phyloP scores from a whole-genome alignment of 2,888 invertebrate species.

The Pediacus dermestoides region DNA sequence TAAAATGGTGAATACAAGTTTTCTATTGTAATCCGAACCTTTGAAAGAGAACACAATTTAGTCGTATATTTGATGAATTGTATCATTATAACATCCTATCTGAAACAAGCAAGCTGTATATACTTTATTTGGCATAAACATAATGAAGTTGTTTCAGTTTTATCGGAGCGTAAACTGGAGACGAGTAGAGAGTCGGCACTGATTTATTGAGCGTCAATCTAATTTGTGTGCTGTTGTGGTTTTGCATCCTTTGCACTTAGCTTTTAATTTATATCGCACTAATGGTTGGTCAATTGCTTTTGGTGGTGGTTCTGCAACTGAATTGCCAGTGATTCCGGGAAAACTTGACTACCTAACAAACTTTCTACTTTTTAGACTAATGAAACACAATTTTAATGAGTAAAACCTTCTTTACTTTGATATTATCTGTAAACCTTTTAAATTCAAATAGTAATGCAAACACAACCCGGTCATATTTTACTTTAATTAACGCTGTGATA shows the following conservation, averaged over 20 bases:
- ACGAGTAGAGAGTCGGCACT: constrained; percentile 12
- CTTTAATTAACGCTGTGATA: constrained; percentile 2
- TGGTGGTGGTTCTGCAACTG: no score
- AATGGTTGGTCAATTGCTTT: constrained; percentile 25
- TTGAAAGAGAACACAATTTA: no score
- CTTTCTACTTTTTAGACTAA: no score
- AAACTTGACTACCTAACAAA: no score
- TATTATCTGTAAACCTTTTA: constrained; percentile 5
- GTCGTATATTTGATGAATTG: no score
- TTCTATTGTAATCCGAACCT: no score
- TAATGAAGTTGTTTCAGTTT: neutral
- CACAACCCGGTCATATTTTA: constrained; percentile 2
- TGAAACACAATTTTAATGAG: constrained; percentile 6
- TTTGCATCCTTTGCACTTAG: constrained; percentile 27
- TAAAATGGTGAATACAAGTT: no score
- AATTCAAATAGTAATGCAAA: constrained; percentile 3
- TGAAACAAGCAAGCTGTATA: no score
- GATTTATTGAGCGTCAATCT: constrained; percentile 28
- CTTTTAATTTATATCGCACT: constrained; percentile 26
- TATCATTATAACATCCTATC: no score
- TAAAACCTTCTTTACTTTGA: constrained; percentile 5
- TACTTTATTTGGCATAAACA: neutral
- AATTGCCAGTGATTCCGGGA: no score
- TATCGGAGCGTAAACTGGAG: constrained; percentile 5
- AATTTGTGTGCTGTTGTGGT: constrained; percentile 25